These are phyloP conservation scores for Rhipidura dahli DNA, from an alignment of 2,113 vertebrate species.

Conservation along the genomic window DNA sequence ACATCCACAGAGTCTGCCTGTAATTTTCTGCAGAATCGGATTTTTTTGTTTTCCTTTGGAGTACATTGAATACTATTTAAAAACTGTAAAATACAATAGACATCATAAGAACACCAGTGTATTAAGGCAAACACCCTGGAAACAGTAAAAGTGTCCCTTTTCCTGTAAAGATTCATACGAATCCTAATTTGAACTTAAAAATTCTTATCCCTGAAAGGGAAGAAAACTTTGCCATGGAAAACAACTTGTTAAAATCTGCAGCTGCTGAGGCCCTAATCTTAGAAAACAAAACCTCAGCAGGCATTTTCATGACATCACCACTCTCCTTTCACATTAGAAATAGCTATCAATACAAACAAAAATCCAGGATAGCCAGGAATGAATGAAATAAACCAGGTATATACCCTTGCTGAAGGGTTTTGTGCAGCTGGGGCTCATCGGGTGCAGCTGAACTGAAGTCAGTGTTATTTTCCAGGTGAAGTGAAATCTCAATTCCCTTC, in stretches of 20 bases:
- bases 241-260: not conserved
- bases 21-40: slow-evolving; percentile 26
- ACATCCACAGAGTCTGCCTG: not conserved
- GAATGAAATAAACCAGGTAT: not conserved
- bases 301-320: not conserved
- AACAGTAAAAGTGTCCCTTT: not conserved
- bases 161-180: not conserved
- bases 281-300: not conserved
- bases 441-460: not conserved
- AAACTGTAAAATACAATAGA: not conserved
- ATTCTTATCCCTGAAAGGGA: not conserved
- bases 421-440: not conserved
- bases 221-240: not conserved
- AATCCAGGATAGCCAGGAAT: not conserved
- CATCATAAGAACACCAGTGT: not conserved
- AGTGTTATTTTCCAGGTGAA: not conserved
- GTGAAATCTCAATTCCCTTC: not conserved
- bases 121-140: not conserved
- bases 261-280: not conserved
- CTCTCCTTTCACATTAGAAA: not conserved
- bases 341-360: not conserved
- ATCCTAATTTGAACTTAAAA: not conserved
- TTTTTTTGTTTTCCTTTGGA: not conserved
- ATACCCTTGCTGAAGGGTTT: not conserved
- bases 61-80: not conserved